A percentile compares a stretch with the other conserved stretches of the same genome.
Evolutionary conservation across 2,113 vertebrate genomes (phyloP).

Genomic region (Prinia subflava): DNA sequence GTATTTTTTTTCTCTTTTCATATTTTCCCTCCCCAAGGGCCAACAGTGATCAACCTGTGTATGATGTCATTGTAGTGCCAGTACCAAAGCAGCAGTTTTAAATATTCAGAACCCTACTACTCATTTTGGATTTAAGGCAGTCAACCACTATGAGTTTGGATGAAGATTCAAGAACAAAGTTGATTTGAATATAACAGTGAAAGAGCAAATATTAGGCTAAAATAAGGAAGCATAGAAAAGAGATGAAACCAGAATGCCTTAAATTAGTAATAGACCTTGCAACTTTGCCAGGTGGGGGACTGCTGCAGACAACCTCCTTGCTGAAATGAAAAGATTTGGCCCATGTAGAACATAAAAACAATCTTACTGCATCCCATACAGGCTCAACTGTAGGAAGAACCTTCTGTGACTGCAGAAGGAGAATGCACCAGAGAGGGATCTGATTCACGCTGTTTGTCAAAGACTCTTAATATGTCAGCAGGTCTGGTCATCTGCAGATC

Average conservation of each 20-base stretch:
- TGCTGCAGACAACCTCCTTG: background rate
- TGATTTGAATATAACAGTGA: background rate
- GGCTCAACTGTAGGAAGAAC: background rate
- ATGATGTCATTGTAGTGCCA: background rate
- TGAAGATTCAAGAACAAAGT: background rate
- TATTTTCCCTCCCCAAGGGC: background rate
- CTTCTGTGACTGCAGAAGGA: background rate
- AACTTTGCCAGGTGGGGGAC: background rate
- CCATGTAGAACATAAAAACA: background rate
- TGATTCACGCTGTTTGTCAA: background rate
- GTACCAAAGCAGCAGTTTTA: background rate
- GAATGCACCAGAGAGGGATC: background rate
- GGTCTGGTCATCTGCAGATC: background rate
- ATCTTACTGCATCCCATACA: background rate
- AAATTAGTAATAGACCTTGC: background rate
- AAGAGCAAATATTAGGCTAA: background rate
- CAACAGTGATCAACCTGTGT: background rate
- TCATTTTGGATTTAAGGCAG: background rate
- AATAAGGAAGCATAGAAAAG: background rate
- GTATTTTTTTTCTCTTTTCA: background rate
- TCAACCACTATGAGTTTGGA: background rate
- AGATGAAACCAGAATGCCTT: background rate
- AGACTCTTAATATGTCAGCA: background rate
- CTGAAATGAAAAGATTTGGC: background rate
- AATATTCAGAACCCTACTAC: background rate